These are phyloP conservation scores for Strongylocentrotus purpuratus DNA, from an alignment of 35 echinoderm and acorn worm genomes.

Conservation along the genomic window DNA sequence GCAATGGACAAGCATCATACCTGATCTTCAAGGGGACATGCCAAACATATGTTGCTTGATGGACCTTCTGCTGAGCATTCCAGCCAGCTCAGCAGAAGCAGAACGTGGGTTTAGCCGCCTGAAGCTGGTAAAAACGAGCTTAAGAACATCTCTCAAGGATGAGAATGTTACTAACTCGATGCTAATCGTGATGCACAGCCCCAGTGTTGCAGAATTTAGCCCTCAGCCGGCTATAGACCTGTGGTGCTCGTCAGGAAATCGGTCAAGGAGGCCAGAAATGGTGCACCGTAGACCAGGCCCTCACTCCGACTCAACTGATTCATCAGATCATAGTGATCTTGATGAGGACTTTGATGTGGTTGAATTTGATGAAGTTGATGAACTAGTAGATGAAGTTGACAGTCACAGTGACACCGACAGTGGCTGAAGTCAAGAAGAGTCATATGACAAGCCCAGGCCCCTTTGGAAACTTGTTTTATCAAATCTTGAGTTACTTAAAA, in stretches of 20 bases:
- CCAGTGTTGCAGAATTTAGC: background rate
- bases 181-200: background rate
- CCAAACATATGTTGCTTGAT: background rate
- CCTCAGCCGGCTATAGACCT: background rate
- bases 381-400: too few relatives aligned
- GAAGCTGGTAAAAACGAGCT: background rate
- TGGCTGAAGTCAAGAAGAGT: too few relatives aligned
- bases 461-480: too few relatives aligned
- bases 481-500: too few relatives aligned
- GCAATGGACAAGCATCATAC: background rate
- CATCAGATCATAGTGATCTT: too few relatives aligned
- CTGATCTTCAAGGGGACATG: background rate
- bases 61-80: background rate
- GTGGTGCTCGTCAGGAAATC: background rate
- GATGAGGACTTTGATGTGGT: too few relatives aligned
- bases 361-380: too few relatives aligned
- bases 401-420: too few relatives aligned
- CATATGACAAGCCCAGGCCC: too few relatives aligned
- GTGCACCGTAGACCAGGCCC: too few relatives aligned
- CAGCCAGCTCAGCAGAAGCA: background rate
- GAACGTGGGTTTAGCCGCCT: background rate
- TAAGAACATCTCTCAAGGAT: background rate
- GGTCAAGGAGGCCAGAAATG: background rate
- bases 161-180: background rate
- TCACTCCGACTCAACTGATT: too few relatives aligned